Base-by-base conservation (phyloP, 2,888 invertebrate genomes). In the Scaptomyza polygonia region DNA sequence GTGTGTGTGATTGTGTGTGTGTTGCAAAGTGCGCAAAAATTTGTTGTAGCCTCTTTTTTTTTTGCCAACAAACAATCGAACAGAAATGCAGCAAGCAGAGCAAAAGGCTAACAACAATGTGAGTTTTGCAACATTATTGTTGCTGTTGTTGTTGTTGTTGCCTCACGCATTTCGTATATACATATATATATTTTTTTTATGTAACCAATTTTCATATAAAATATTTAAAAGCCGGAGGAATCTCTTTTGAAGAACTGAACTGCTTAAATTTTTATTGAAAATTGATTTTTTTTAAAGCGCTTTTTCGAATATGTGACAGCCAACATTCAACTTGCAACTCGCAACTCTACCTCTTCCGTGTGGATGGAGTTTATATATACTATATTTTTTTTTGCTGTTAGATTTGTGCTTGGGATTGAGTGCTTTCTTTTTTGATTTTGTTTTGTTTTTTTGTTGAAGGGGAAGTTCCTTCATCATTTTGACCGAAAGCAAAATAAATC, bases 401-500 rank as follows among this genome's bases (percentile, higher is more conserved):
- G 83, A 72, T 82, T 76, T 73, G 69, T 58, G 67, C 54, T 39
- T 78, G 71, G 62, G 71, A 73, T 80, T 69, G 67, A 36, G 55
- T 53, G 25, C 30, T 29, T 44, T 27, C 48, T 51, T 34, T 42
- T 34, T 14, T 36, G 2, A 21, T 36, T 36, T 14, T 36, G n/a
- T n/a, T n/a, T n/a, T n/a, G n/a, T n/a, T 36, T 14, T 14, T 14
- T 7, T 47, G 58, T 45, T 54, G 57, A 47, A 47, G 44, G 63
- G 62, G 67, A 76, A 80, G 87, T 79, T 85, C 86, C 82, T 87
- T 76, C 82, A 77, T 87, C 83, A 83, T 87, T 83, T 73, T 64
- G 77, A 79, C 88, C 83, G 86, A 86, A 77, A 77, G 88, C 83
- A 52, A 84, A 77, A 84, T 84, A 84, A 84, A 84, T 84, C 83